Evolutionary conservation across 1,140 invertebrate genomes (phyloP).

Genomic region (Anthonomus grandis): DNA sequence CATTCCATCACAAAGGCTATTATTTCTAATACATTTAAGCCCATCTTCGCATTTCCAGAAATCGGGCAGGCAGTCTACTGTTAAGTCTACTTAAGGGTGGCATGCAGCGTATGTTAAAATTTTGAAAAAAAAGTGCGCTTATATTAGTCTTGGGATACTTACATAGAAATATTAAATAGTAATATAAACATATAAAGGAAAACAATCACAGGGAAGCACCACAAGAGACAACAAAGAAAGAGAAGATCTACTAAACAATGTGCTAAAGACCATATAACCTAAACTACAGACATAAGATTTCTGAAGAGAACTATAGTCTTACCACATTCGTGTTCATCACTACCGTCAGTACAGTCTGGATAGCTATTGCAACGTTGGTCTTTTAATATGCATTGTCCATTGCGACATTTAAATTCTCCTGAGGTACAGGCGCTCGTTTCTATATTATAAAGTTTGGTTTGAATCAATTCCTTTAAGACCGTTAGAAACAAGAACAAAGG

Average conservation of each 20-base stretch:
- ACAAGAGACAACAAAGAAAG: too few relatives aligned
- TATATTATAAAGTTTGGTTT: neutral
- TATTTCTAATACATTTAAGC: slow-evolving; percentile 30
- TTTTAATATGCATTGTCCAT: slow-evolving; percentile 56
- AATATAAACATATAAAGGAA: too few relatives aligned
- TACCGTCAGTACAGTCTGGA: slow-evolving; percentile 67
- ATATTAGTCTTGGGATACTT: neutral
- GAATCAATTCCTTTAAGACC: neutral
- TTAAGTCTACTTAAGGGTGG: slow-evolving; percentile 8
- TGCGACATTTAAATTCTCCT: slow-evolving; percentile 66
- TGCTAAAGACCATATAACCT: too few relatives aligned
- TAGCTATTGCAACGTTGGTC: slow-evolving; percentile 63
- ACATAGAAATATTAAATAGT: too few relatives aligned
- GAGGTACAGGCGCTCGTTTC: slow-evolving; percentile 47
- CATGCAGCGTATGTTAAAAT: slow-evolving; percentile 19
- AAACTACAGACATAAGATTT: too few relatives aligned
- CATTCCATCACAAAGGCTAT: slow-evolving; percentile 34
- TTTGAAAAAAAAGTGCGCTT: neutral
- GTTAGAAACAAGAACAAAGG: neutral
- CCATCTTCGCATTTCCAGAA: slow-evolving; percentile 34
- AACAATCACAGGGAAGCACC: too few relatives aligned
- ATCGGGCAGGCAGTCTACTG: slow-evolving; percentile 6
- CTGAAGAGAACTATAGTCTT: too few relatives aligned
- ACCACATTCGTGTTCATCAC: slow-evolving; percentile 65
- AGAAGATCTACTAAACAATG: too few relatives aligned